Percentiles rank a stretch among this genome's conserved stretches.
phyloP scores from a whole-genome alignment of 2,888 invertebrate genomes.

The Elaeidobius kamerunicus region DNA sequence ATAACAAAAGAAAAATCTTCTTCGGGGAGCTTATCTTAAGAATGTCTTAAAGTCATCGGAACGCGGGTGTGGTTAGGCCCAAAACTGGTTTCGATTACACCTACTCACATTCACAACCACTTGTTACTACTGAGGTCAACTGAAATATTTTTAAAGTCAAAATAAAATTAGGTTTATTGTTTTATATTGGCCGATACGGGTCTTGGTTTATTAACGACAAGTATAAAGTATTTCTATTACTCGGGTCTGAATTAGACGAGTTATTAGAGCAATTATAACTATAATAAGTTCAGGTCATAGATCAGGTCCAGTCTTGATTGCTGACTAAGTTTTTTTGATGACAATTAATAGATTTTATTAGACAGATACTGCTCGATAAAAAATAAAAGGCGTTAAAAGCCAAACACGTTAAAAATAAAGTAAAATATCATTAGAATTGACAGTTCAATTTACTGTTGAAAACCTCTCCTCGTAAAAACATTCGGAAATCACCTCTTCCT shows the following conservation, averaged over 20 bases:
- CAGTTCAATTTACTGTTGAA: no score
- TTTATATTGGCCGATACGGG: conserved; percentile 22
- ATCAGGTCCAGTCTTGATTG: not conserved
- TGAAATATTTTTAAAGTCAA: conserved; percentile 16
- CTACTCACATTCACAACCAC: conserved; percentile 14
- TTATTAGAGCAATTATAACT: not conserved
- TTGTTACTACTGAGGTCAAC: conserved; percentile 23
- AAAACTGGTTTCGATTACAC: conserved; percentile 18
- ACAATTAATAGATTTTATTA: no score
- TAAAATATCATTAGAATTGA: no score
- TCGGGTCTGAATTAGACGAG: not conserved
- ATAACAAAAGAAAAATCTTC: no score
- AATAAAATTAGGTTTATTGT: conserved; percentile 6
- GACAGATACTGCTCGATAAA: no score
- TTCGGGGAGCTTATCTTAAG: conserved; percentile 2
- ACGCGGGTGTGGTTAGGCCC: conserved; percentile 17
- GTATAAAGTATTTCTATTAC: not conserved
- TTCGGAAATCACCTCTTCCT: conserved; percentile 20
- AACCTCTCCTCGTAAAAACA: conserved; percentile 13
- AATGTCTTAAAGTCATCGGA: conserved; percentile 13
- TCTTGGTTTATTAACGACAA: not conserved
- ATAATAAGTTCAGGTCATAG: not conserved
- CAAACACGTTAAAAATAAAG: no score
- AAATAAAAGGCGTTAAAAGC: no score
- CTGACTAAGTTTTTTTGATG: no score